Base-by-base conservation (phyloP, 1,140 invertebrate genomes). In the Adelges cooleyi region DNA sequence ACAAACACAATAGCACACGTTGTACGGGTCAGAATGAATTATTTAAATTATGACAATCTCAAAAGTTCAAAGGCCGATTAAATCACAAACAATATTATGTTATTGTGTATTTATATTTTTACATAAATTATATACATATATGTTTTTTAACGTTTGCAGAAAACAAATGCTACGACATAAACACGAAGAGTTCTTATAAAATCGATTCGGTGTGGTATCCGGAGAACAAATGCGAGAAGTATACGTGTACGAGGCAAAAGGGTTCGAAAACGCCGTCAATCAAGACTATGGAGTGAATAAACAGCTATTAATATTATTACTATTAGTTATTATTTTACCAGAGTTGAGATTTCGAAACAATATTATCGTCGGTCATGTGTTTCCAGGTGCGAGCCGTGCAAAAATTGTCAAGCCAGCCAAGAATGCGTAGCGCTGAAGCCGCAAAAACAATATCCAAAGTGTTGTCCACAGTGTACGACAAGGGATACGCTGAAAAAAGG, bases 221-320 rank as follows among this genome's bases (percentile, higher is more conserved):
- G 22, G 17, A 10, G 3, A 42, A 18, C 2, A 62, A 48, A 48
- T 62, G 56, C 33, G 56, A 48, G 46, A 46, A 48, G 46, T 18
- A 42, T 3, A 29, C 9, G 25, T 62, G 56, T 22, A 29, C 25
- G 3, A 27, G 56, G 17, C 56, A 46, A 46, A 46, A 15, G 0
- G 9, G 46, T 15, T 46, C 42, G 15, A 62, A 62, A 36, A 62
- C 18, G 1, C 56, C 56, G 5, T 15, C 3, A 3, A 48, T 62
- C 18, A 62, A 62, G 27, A 62, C 11, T 15, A 62, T 62, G 17
- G 6, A 48, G 56, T 62, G 33, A 62, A 40, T 59, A 6, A n/a
- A n/a, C n/a, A n/a, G n/a, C 11, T 33, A 33, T 5, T 33, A 33
- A 33, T 33, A 6, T 33, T 33, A 33, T 33, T 6, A 33, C 29